Percentiles rank a stretch among this genome's conserved stretches.
phyloP scores from a whole-genome alignment of 2,888 invertebrate genomes.

The Stratiomys singularior region DNA sequence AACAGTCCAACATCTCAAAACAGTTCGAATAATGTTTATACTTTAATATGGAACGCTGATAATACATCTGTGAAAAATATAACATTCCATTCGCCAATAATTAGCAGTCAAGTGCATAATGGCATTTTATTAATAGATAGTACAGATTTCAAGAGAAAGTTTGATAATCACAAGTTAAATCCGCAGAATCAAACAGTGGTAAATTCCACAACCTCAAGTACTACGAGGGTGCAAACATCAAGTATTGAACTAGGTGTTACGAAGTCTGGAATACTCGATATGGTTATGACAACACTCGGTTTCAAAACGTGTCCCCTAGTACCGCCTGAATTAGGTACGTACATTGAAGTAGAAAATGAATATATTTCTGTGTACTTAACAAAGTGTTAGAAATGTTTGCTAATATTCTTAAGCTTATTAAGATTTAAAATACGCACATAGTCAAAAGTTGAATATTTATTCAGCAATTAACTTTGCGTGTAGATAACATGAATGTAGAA shows the following conservation, averaged over 20 bases:
- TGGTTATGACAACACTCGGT: constrained; percentile 52
- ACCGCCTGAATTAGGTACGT: constrained; percentile 74
- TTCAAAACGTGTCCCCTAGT: constrained; percentile 68
- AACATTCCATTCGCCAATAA: constrained; percentile 48
- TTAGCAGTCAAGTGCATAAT: constrained; percentile 45
- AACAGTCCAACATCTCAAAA: constrained; percentile 40
- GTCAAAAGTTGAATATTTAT: no score
- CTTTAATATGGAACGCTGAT: constrained; percentile 47
- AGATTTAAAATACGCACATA: no score
- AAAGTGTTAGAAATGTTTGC: no score
- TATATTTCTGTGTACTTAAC: no score
- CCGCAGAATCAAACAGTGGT: background rate
- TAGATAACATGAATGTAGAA: no score
- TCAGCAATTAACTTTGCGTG: no score
- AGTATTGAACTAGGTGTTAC: background rate
- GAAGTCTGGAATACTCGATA: constrained; percentile 45
- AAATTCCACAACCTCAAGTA: background rate
- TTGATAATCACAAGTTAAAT: constrained; percentile 35
- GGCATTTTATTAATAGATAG: constrained; percentile 50
- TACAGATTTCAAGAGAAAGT: constrained; percentile 51
- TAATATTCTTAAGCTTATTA: no score
- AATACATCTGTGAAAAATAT: constrained; percentile 48
- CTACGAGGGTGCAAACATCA: background rate
- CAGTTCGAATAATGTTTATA: constrained; percentile 46
- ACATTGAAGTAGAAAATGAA: no score